Base-by-base conservation (phyloP, 1,140 invertebrate genomes). In the Philaenus spumarius region DNA sequence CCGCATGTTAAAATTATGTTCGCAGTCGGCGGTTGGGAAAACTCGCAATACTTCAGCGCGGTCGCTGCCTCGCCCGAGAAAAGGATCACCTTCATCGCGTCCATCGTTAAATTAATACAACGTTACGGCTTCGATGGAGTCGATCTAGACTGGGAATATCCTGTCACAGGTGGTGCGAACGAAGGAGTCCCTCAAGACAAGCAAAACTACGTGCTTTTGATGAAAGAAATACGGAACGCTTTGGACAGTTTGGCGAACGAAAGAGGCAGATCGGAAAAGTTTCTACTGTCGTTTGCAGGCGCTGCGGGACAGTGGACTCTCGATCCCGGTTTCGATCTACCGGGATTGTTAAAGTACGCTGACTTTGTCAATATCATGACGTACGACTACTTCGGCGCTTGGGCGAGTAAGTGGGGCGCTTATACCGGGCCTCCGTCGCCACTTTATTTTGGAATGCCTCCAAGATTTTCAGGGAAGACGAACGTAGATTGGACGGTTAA, bases 101-200 rank as follows among this genome's bases (percentile, higher is more conserved):
- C 81, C 34, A 76, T 80, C n/a, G 69, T 84, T 5, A 69, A 64
- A 57, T 77, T 81, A 59, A 63, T 82, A 35, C 72, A 74, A 60
- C 72, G 77, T 47, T 77, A 81, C 60, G 73, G 75, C 53, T 82
- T 83, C 60, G 81, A 83, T 64, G 81, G 81, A 0, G 68, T 82
- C 6, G 82, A 83, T 66, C 66, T 83, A 12, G 76, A 83, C 62
- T 83, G 81, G 81, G 73, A 80, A 42, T 82, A 82, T 67, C 80
- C 83, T 51, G 81, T 62, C 0, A 62, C 62, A 5, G 62, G 62
- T 24, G 62, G 62, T n/a, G 62, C 60, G 1, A 55, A 48, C 15
- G 60, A 62, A 47, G 62, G 62, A 11, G 50, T 50, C 12, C 57
- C 60, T 24, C 35, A 55, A 20, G 62, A 64, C 24, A 64, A 64